A percentile compares a stretch with the other conserved stretches of the same genome.
These are phyloP conservation scores for Aurelia sp. DNA, from an alignment of 30 jellyfish, hydroid and myxozoan genomes.

Conservation along the genomic window DNA sequence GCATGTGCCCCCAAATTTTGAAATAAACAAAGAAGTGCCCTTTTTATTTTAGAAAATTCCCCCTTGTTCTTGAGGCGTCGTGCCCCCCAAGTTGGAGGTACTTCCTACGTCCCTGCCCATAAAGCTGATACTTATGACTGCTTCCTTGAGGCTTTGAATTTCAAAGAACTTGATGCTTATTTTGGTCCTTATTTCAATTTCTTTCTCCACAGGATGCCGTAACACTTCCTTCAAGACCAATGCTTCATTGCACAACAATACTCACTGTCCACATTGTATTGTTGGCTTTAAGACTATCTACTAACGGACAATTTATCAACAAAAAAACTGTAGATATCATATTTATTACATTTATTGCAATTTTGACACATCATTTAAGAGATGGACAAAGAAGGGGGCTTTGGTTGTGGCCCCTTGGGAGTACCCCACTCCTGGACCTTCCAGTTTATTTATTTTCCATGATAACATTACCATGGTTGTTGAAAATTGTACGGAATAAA, in stretches of 20 bases:
- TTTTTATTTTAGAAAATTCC: too few species aligned
- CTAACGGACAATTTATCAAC: not conserved
- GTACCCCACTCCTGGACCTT: slow-evolving; percentile 51
- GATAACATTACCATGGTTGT: not conserved
- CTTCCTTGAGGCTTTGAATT: too few species aligned
- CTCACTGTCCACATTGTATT: slow-evolving; percentile 28
- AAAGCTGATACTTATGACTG: too few species aligned
- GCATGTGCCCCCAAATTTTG: too few species aligned
- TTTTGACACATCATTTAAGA: slow-evolving; percentile 79
- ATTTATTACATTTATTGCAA: slow-evolving; percentile 42
- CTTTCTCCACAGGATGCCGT: slow-evolving; percentile 69
- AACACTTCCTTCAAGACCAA: slow-evolving; percentile 68
- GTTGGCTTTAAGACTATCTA: not conserved
- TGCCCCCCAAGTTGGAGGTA: too few species aligned
- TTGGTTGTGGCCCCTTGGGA: slow-evolving; percentile 84
- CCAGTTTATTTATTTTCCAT: slow-evolving; percentile 9
- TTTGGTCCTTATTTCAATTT: not conserved
- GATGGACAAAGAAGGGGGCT: slow-evolving; percentile 91
- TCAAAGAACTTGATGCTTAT: too few species aligned
- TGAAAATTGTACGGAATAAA: too few species aligned
- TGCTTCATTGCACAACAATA: slow-evolving; percentile 68
- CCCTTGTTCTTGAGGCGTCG: too few species aligned
- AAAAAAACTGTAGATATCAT: not conserved
- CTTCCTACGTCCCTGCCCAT: too few species aligned
- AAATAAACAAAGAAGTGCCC: too few species aligned